Evolutionary conservation across 1,140 invertebrate species (phyloP).

Genomic region (Tetranychus cinnabarinus): DNA sequence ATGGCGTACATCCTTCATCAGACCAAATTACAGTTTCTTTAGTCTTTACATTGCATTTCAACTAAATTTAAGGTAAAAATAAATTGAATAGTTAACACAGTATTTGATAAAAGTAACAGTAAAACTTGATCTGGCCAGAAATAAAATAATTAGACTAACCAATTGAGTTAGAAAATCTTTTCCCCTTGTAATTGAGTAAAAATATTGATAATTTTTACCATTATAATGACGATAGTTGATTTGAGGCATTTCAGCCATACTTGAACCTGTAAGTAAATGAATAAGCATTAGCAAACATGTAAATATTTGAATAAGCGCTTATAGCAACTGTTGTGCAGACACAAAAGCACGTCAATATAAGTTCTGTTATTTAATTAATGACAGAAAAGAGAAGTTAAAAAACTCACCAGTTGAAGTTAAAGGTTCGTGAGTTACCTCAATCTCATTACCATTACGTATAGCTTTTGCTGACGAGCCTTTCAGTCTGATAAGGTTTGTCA

Average conservation of each 20-base stretch:
- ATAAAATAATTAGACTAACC: not conserved
- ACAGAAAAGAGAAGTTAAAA: too few species aligned
- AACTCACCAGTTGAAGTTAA: slow-evolving; percentile 2
- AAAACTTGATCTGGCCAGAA: not conserved
- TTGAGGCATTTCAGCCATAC: slow-evolving; percentile 38
- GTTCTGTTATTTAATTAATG: too few species aligned
- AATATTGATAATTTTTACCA: slow-evolving; percentile 26
- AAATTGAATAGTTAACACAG: not conserved
- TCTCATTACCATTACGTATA: not conserved
- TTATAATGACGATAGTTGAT: slow-evolving; percentile 43
- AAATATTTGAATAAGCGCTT: too few species aligned
- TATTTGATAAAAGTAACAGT: not conserved
- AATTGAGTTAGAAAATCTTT: slow-evolving; percentile 13
- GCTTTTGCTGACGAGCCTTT: slow-evolving; percentile 4
- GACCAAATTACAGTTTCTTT: slow-evolving; percentile 42
- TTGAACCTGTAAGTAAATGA: too few species aligned
- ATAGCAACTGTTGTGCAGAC: too few species aligned
- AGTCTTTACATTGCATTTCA: slow-evolving; percentile 15
- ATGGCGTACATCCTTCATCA: slow-evolving; percentile 46
- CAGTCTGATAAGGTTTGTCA: slow-evolving; percentile 6
- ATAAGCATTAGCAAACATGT: too few species aligned
- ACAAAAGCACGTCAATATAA: too few species aligned
- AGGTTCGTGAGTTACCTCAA: slow-evolving; percentile 1
- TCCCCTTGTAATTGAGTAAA: slow-evolving; percentile 29
- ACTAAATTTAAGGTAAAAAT: slow-evolving; percentile 1